Base-by-base conservation (phyloP, 2,888 invertebrate species). In the Melangyna quadrimaculata region DNA sequence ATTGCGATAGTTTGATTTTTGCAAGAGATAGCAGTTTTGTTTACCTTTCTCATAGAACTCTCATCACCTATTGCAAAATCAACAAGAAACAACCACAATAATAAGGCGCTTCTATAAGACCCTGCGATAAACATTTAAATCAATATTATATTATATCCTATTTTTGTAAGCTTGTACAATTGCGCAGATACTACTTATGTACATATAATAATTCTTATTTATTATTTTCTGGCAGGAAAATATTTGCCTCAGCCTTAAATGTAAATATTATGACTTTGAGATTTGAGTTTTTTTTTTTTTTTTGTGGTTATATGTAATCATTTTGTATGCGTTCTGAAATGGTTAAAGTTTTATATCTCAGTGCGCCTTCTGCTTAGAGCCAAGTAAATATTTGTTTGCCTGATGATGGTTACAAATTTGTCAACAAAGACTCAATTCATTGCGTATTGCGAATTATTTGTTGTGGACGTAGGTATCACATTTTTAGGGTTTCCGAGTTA, bases 381-480 rank as follows among this genome's bases (percentile, higher is more conserved):
- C 61, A 35, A 61, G 12, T 48, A 74, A 79, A 73, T 51, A 78
- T 59, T 65, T 19, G 37, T n/a, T n/a, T 53, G 45, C 1, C 32
- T 70, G 61, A 71, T n/a, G n/a, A n/a, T n/a, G n/a, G n/a, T 27
- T 57, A 59, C 48, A 48, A 40, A 59, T 55, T 65, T 24, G 19
- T 51, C 69, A 69, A 78, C 78, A 78, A 71, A 63, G 78, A 61
- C 17, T 4, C 45, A 35, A 78, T 78, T 78, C 71, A 78, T 78
- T 63, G 57, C 29, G 22, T 14, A 40, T 27, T 17, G 37, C 22
- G 32, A 27, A 27, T n/a, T n/a, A 24, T 63, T 27, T 22, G n/a
- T 22, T 8, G 14, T 2, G 2, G 22, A 22, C 40, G 17, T 27
- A n/a, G 22, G 12, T 4, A 53, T 1, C 24, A 53, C 0, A n/a